Conservation (phyloP, 2,888 invertebrate genomes). For the Drosophila atripex region DNA sequence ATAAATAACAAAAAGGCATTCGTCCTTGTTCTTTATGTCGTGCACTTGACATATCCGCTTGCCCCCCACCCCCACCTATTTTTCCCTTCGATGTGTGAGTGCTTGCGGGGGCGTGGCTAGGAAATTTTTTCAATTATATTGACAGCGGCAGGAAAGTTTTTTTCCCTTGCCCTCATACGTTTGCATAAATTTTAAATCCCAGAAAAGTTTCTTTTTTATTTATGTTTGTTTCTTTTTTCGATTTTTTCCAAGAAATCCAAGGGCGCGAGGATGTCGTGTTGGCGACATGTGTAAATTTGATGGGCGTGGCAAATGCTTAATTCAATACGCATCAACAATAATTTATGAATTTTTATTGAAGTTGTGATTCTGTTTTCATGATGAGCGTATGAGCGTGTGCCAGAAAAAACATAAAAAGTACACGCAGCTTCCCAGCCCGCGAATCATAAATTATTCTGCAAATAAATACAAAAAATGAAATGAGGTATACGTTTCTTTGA, state of each 20-base stretch:
- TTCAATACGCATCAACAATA: constrained; percentile 71
- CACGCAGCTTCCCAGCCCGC: neutral
- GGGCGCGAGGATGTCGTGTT: neutral
- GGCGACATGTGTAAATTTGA: neutral
- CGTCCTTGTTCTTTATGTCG: constrained; percentile 19
- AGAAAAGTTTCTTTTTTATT: constrained; percentile 32
- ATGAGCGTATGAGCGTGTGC: constrained; percentile 12
- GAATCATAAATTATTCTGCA: constrained; percentile 27
- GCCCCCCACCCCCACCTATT: neutral
- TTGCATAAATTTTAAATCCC: constrained; percentile 64
- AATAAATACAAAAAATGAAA: neutral
- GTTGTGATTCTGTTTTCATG: constrained; percentile 24
- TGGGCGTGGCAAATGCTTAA: constrained; percentile 49
- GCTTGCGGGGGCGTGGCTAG: constrained; percentile 41
- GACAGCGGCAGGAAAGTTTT: constrained; percentile 61
- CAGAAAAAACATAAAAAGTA: neutral
- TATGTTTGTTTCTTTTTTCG: neutral
- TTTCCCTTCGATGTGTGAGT: neutral
- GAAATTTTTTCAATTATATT: constrained; percentile 66
- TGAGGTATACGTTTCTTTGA: neutral
- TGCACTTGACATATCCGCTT: constrained; percentile 22
- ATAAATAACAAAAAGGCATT: constrained; percentile 64
- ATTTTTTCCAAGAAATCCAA: constrained; percentile 4
- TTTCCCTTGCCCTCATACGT: constrained; percentile 11
- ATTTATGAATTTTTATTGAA: constrained; percentile 72